Conservation (phyloP, 2,113 vertebrate genomes). For the Todiramphus saurophagus region DNA sequence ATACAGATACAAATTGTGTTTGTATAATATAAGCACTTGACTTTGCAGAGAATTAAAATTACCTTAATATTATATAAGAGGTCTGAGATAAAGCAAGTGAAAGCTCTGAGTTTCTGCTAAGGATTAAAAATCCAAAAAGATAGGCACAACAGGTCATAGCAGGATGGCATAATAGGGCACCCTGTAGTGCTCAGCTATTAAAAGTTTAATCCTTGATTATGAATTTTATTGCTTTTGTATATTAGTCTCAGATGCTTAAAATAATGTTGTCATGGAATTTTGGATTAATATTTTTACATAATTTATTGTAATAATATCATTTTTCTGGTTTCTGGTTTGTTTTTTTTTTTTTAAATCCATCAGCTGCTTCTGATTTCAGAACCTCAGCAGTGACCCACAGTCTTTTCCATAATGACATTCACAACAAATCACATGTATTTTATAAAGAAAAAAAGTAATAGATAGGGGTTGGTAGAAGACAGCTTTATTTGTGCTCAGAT, state of each 20-base stretch:
- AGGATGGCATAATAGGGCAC: slow-evolving; percentile 48
- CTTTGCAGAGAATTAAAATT: slow-evolving; percentile 44
- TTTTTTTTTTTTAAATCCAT: neutral
- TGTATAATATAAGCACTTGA: slow-evolving; percentile 16
- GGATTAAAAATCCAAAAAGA: slow-evolving; percentile 53
- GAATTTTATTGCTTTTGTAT: slow-evolving; percentile 53
- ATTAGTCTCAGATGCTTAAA: slow-evolving; percentile 51
- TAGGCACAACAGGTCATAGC: slow-evolving; percentile 32
- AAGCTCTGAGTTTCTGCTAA: slow-evolving; percentile 31
- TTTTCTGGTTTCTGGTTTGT: neutral
- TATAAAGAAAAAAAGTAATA: neutral
- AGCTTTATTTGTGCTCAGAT: neutral
- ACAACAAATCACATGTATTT: neutral
- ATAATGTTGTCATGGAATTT: slow-evolving; percentile 46
- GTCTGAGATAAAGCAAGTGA: slow-evolving; percentile 29
- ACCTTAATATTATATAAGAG: slow-evolving; percentile 18
- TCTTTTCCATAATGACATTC: neutral
- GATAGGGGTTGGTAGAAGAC: neutral
- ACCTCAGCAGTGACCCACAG: neutral
- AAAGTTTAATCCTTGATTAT: slow-evolving; percentile 65
- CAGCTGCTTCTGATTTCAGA: neutral
- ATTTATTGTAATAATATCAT: slow-evolving; percentile 16
- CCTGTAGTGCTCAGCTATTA: slow-evolving; percentile 58
- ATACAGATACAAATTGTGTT: slow-evolving; percentile 22
- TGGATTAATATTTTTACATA: slow-evolving; percentile 67